A percentile compares a stretch with the other conserved stretches of the same genome.
These are phyloP conservation scores for Patiria miniata DNA, from an alignment of 35 echinoderm and acorn worm genomes.

Conservation along the genomic window DNA sequence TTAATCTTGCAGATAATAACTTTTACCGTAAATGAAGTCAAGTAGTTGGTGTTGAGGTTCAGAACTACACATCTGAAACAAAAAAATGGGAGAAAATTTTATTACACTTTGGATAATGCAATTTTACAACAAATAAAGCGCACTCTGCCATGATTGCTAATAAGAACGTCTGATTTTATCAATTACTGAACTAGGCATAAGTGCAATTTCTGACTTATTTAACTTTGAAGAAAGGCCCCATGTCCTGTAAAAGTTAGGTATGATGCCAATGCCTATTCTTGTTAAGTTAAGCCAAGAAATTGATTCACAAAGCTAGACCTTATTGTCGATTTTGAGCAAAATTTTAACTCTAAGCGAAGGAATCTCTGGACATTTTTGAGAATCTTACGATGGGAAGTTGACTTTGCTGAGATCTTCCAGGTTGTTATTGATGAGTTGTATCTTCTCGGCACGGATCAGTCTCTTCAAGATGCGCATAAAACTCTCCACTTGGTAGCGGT, in stretches of 20 bases:
- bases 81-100: neutral
- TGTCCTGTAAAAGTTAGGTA: too few relatives aligned
- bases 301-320: too few relatives aligned
- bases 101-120: neutral
- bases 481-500: conserved; percentile 83
- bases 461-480: conserved; percentile 70
- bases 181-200: too few relatives aligned
- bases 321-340: too few relatives aligned
- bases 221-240: too few relatives aligned
- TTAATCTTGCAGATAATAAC: neutral
- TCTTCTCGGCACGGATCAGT: conserved; percentile 68
- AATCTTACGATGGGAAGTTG: conserved; percentile 73
- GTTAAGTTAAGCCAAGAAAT: too few relatives aligned
- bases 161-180: too few relatives aligned
- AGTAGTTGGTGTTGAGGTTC: conserved; percentile 75
- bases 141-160: too few relatives aligned
- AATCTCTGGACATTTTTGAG: too few relatives aligned
- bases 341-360: too few relatives aligned
- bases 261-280: too few relatives aligned
- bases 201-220: too few relatives aligned
- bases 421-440: conserved; percentile 73
- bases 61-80: conserved; percentile 61
- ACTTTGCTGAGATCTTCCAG: conserved; percentile 63
- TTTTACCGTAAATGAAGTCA: conserved; percentile 74
- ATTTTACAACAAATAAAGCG: neutral